These are phyloP conservation scores for Phrynocephalus guinanensis DNA, from an alignment of 2,797 vertebrate species.

Conservation along the genomic window DNA sequence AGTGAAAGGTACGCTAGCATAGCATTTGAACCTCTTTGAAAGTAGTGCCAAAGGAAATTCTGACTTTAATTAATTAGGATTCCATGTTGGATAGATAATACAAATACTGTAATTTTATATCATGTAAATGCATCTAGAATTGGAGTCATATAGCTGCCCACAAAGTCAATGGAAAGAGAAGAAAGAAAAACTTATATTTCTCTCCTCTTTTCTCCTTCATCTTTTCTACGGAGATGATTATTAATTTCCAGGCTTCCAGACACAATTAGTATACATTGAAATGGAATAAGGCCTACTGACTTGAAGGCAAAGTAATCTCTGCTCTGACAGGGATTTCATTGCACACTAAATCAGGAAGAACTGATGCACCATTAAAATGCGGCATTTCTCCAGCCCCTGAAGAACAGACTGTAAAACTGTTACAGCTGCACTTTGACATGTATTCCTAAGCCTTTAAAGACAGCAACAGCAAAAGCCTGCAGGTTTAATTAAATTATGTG, in stretches of 20 bases:
- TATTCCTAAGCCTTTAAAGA: constrained; percentile 53
- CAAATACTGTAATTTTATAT: neutral
- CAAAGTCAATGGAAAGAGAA: neutral
- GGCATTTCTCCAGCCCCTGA: constrained; percentile 50
- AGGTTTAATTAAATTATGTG: constrained; percentile 56
- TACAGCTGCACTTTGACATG: constrained; percentile 59
- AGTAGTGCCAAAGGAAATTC: constrained; percentile 13
- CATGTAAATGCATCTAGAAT: neutral
- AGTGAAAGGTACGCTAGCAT: neutral
- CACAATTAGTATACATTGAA: constrained; percentile 15
- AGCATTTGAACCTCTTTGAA: constrained; percentile 7
- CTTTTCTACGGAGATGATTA: neutral
- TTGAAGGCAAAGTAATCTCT: constrained; percentile 38
- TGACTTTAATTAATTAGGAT: neutral
- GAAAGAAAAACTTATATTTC: neutral
- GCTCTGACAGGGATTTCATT: constrained; percentile 25
- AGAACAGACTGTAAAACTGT: constrained; percentile 62
- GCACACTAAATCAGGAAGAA: constrained; percentile 47
- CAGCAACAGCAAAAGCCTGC: constrained; percentile 50
- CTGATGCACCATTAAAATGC: constrained; percentile 12
- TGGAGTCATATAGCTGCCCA: neutral
- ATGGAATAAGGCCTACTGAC: constrained; percentile 44
- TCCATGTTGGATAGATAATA: neutral
- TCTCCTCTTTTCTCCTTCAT: neutral
- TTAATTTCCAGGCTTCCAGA: constrained; percentile 26